These are phyloP conservation scores for Mormyrops attenuatus DNA, from an alignment of 2,797 vertebrate species.

Conservation along the genomic window DNA sequence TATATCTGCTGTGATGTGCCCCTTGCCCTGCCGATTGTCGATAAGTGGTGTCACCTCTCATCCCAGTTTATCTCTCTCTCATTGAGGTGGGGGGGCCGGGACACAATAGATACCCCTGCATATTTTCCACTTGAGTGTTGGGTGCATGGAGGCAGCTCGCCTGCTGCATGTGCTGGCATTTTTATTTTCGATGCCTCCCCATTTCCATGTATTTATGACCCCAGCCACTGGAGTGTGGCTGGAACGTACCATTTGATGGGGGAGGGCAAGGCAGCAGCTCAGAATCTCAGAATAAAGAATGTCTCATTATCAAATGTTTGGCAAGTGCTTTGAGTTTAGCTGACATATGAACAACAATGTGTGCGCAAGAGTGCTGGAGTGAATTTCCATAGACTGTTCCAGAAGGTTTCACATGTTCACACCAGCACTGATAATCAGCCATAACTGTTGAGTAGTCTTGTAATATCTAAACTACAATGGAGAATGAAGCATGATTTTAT, in stretches of 20 bases:
- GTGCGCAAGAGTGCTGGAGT: neutral
- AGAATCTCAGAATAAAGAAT: neutral
- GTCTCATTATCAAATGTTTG: neutral
- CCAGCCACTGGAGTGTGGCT: neutral
- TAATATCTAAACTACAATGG: neutral
- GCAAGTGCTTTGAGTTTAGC: neutral
- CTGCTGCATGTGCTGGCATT: too few species aligned
- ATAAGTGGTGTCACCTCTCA: neutral
- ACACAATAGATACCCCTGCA: constrained; percentile 1
- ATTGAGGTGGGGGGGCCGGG: neutral
- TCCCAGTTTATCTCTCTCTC: neutral
- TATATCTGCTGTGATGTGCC: neutral
- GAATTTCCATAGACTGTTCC: neutral
- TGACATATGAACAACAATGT: neutral
- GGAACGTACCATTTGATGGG: neutral
- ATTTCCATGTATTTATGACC: neutral
- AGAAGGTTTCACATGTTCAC: neutral
- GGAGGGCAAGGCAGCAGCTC: neutral
- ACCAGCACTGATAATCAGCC: neutral
- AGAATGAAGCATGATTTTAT: neutral
- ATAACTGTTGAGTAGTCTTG: neutral
- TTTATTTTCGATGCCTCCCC: constrained; percentile 2
- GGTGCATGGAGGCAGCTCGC: neutral
- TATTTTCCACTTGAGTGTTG: neutral
- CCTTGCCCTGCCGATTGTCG: neutral